Base-by-base conservation (phyloP, 2,888 invertebrate genomes). In the Rhamphomyia laevipes region DNA sequence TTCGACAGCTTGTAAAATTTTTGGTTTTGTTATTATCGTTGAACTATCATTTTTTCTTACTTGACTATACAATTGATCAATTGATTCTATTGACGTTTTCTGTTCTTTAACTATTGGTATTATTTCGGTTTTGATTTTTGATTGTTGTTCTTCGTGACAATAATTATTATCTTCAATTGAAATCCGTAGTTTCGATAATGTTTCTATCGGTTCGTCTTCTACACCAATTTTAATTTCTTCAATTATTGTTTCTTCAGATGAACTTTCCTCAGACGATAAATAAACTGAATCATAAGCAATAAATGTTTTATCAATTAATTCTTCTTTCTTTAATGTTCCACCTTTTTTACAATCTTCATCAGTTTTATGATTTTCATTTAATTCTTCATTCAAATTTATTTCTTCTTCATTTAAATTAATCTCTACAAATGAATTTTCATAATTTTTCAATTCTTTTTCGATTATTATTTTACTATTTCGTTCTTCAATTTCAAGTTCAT, bases 21-120 rank as follows among this genome's bases (percentile, higher is more conserved):
- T 77, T 41, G 77, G 77, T 60, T 75, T 74, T 66, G 67, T 73
- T 63, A 17, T 76, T 76, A 51, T 70, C 57, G 50, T 60, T 58
- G 1, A 59, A 58, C 23, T 27, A 27, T 35, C n/a, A 5, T 5
- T 35, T 35, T 71, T 16, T 72, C 71, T 64, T 65, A 66, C 43
- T 73, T 74, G 51, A 44, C 53, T 53, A 27, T 57, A 57, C 5
- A 56, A 46, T 15, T 50, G 35, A n/a, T 35, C 35, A n/a, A n/a
- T n/a, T 13, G 35, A n/a, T 35, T 27, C 23, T 7, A 27, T 6
- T 27, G 23, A 9, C n/a, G n/a, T n/a, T 6, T 27, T 27, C 23
- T 4, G n/a, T n/a, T n/a, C 5, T 7, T 27, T 27, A 7, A 6
- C 9, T 27, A 27, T 27, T 27, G 23, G 23, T 27, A 27, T 35